Evolutionary conservation across 2,797 vertebrate genomes (phyloP).

Genomic region (Chromobotia macracanthus): DNA sequence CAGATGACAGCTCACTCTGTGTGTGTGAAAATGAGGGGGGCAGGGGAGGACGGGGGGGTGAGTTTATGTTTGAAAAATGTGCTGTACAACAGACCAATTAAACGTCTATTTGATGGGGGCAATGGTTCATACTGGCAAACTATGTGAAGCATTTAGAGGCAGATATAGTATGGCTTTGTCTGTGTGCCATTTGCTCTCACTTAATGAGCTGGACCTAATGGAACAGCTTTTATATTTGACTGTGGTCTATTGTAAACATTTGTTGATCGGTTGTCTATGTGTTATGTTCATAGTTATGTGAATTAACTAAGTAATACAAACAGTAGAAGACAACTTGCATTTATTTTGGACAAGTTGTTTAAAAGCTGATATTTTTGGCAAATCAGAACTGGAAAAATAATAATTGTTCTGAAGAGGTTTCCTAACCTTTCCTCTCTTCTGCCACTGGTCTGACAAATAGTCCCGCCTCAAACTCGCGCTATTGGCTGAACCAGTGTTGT

Average conservation of each 20-base stretch:
- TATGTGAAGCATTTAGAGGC: slow-evolving; percentile 48
- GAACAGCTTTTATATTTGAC: slow-evolving; percentile 67
- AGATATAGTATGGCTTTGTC: slow-evolving; percentile 45
- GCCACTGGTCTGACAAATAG: background rate
- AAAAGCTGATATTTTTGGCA: background rate
- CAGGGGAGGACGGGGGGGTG: too few relatives aligned
- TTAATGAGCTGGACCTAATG: slow-evolving; percentile 46
- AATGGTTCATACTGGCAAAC: slow-evolving; percentile 46
- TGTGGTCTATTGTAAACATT: slow-evolving; percentile 19
- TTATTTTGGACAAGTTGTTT: background rate
- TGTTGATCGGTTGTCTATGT: slow-evolving; percentile 22
- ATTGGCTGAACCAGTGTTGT: background rate
- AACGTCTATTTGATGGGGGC: slow-evolving; percentile 51
- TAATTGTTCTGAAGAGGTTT: background rate
- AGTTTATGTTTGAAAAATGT: slow-evolving; percentile 31
- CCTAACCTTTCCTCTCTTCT: background rate
- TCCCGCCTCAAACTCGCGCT: background rate
- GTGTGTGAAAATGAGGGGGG: slow-evolving; percentile 22
- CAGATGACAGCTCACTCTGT: slow-evolving; percentile 54
- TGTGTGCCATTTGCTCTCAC: slow-evolving; percentile 42
- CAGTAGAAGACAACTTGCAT: background rate
- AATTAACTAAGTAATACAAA: background rate
- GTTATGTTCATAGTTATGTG: slow-evolving; percentile 3
- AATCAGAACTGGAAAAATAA: background rate
- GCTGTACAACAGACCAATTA: slow-evolving; percentile 57